Conservation (phyloP, 2,113 vertebrate genomes). For the Penelope pileata region DNA sequence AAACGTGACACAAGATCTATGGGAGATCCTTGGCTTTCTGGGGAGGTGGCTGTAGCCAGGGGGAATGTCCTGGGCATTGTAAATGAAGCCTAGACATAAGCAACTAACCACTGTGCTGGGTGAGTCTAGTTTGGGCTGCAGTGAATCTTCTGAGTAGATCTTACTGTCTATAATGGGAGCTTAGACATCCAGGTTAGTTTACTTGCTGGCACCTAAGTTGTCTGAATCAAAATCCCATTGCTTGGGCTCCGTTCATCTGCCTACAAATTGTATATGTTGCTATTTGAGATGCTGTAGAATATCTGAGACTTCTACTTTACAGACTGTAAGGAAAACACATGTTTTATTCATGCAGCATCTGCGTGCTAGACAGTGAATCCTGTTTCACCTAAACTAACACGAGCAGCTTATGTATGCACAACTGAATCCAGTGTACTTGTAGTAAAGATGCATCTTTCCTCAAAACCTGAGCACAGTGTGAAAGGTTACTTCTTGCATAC, state of each 20-base stretch:
- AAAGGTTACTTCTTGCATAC: neutral
- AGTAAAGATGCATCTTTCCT: neutral
- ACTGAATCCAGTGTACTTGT: neutral
- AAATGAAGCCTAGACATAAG: neutral
- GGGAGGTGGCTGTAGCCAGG: neutral
- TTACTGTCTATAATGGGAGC: neutral
- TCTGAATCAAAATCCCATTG: neutral
- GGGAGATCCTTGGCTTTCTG: neutral
- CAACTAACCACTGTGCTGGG: neutral
- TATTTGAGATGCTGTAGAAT: neutral
- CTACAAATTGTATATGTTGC: neutral
- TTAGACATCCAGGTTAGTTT: neutral
- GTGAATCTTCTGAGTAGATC: neutral
- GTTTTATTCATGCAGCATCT: neutral
- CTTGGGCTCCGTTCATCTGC: neutral
- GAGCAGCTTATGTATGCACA: neutral
- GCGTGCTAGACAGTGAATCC: neutral
- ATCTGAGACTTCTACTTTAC: neutral
- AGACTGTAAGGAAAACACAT: neutral
- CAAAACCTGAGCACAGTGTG: neutral
- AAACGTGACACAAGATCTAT: neutral
- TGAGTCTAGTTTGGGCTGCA: neutral
- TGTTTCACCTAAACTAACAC: neutral
- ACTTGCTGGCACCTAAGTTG: neutral
- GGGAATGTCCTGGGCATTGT: neutral